Evolutionary conservation across 2,797 vertebrate species (phyloP), one percentile per base, ranked within the genome.

Genomic region (Rhinella marina): DNA sequence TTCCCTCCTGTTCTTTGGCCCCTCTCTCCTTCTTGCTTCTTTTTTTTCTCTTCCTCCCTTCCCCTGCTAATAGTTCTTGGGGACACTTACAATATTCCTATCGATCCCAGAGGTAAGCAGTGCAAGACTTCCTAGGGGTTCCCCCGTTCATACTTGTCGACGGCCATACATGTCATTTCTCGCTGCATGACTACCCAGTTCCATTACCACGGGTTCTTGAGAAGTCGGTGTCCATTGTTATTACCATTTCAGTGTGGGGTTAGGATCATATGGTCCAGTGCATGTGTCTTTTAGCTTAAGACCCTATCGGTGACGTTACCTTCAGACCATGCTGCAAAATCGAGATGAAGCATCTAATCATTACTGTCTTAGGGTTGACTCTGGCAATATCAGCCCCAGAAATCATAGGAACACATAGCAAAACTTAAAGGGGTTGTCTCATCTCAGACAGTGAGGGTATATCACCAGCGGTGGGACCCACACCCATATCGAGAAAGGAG

Each of bases 31-130:
- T 0, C 6, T 41, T 0, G 16, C 48, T 14, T 75, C 86, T 75
- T 57, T 8, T 4, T 90, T 85, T n/a, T n/a, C 57, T 86, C 7
- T 68, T 76, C 76, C 81, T 84, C 32, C 57, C 57, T 73, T 80
- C 73, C 50, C 64, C 59, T 88, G 52, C 61, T 54, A 95, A 92
- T 97, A 99, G 98, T 99, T 92, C 97, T 99, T 94, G 98, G 98
- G 96, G 97, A 99, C 97, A 99, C 98, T 97, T 99, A 99, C 97
- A 99, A 99, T 99, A 99, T 99, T 94, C 98, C 98, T 95, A 98
- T 99, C 98, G 98, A 99, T 95, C 98, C 96, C 95, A 97, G 98
- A 99, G 98, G 98, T 99, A 98, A 99, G 98, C 94, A 91, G 91
- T 82, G 76, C 48, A 76, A 82, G 29, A 82, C 32, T 82, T 81